Percentiles rank a stretch among this genome's conserved stretches.
These are phyloP conservation scores for Cebidichthys violaceus DNA, from an alignment of 2,113 vertebrate genomes.

Conservation along the genomic window DNA sequence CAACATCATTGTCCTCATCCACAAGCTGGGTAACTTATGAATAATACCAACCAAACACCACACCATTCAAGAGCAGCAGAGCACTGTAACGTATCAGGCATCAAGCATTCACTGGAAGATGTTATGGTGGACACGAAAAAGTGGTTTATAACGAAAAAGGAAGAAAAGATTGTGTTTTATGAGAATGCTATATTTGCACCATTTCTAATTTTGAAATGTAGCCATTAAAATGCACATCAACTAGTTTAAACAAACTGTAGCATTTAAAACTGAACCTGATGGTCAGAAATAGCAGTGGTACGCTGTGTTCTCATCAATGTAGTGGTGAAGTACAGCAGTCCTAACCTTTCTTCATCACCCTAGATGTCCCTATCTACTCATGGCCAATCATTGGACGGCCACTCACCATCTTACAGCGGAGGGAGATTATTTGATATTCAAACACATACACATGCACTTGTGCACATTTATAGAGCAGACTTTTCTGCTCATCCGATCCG, in stretches of 20 bases:
- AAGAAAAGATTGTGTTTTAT: background rate
- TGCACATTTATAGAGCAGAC: conserved; percentile 14
- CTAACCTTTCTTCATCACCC: background rate
- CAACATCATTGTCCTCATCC: conserved; percentile 8
- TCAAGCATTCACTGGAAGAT: background rate
- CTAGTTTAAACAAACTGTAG: background rate
- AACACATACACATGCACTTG: background rate
- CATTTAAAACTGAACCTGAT: background rate
- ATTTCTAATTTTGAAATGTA: background rate
- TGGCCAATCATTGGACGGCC: background rate
- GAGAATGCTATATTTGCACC: background rate
- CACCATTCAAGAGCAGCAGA: background rate
- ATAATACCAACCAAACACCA: background rate
- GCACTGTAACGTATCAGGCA: background rate
- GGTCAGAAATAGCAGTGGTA: background rate
- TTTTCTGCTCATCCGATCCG: conserved; percentile 46
- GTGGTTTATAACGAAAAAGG: background rate
- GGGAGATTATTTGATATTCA: background rate
- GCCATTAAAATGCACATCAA: background rate
- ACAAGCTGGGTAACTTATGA: conserved; percentile 10
- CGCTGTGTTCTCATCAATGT: background rate
- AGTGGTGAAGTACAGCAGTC: background rate
- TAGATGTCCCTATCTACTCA: background rate
- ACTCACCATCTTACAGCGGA: background rate
- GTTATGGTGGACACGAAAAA: too few relatives aligned